Evolutionary conservation across 2,797 vertebrate genomes (phyloP).

Genomic region (Sebastolobus alascanus): DNA sequence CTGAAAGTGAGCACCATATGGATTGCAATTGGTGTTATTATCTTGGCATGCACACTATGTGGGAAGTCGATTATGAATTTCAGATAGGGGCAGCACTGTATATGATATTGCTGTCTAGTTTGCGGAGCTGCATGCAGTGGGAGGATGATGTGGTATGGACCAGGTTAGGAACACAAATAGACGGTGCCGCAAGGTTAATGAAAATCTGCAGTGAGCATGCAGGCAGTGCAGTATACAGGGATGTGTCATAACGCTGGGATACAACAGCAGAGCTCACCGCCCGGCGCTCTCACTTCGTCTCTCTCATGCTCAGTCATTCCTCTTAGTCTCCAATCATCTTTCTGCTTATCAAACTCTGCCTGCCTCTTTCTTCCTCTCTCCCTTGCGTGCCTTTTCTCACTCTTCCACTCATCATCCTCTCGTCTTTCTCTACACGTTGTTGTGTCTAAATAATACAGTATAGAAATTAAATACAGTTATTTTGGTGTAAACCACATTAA

Average conservation of each 20-base stretch:
- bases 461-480: neutral
- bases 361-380: neutral
- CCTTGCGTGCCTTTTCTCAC: conserved; percentile 1
- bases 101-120: conserved; percentile 9
- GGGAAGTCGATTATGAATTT: conserved; percentile 52
- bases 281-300: conserved; percentile 31
- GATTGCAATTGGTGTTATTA: conserved; percentile 11
- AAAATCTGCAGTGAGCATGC: conserved; percentile 67
- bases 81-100: neutral
- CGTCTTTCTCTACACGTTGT: neutral
- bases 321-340: conserved; percentile 42
- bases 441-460: conserved; percentile 2
- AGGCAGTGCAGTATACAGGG: conserved; percentile 44
- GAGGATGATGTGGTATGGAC: conserved; percentile 51
- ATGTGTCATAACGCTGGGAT: conserved; percentile 64
- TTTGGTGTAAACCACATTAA: conserved; percentile 22
- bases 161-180: conserved; percentile 56
- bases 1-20: conserved; percentile 38
- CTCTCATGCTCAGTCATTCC: conserved; percentile 42
- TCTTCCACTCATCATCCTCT: conserved; percentile 4
- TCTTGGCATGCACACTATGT: conserved; percentile 29
- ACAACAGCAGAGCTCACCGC: conserved; percentile 45
- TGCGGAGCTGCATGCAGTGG: conserved; percentile 46
- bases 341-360: conserved; percentile 47
- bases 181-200: conserved; percentile 69